Conservation (phyloP, 2,888 invertebrate species). For the Dioctria linearis region DNA sequence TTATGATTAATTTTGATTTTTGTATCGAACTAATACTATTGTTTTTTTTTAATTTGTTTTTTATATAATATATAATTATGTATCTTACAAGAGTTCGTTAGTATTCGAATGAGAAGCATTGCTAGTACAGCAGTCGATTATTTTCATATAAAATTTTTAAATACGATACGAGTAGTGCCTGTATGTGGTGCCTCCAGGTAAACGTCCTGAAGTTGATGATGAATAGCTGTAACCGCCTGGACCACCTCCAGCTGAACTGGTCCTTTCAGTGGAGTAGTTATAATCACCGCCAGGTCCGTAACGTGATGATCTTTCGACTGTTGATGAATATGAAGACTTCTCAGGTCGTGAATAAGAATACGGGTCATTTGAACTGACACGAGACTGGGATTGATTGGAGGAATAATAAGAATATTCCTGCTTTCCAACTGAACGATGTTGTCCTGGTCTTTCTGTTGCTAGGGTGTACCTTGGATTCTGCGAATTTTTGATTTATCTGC, state of each 20-base stretch:
- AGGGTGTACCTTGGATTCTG: constrained; percentile 92
- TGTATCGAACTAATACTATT: too few relatives aligned
- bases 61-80: constrained; percentile 7
- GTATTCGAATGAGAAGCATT: constrained; percentile 46
- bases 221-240: constrained; percentile 90
- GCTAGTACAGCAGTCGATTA: constrained; percentile 33
- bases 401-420: constrained; percentile 87
- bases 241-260: constrained; percentile 80
- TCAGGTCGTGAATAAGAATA: constrained; percentile 74
- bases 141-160: constrained; percentile 71
- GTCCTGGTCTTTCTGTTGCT: constrained; percentile 82
- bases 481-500: constrained; percentile 70
- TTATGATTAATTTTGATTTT: background rate
- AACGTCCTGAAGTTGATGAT: constrained; percentile 82
- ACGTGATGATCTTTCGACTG: constrained; percentile 79
- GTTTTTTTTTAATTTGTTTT: too few relatives aligned
- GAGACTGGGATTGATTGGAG: constrained; percentile 78
- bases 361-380: constrained; percentile 73
- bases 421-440: constrained; percentile 78
- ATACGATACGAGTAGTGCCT: constrained; percentile 91
- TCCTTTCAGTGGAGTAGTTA: constrained; percentile 82
- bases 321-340: constrained; percentile 78
- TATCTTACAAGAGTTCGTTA: constrained; percentile 46
- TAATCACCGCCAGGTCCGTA: constrained; percentile 82
- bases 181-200: constrained; percentile 87